phyloP scores from a whole-genome alignment of 2,113 vertebrate genomes.

The Zeus faber region DNA sequence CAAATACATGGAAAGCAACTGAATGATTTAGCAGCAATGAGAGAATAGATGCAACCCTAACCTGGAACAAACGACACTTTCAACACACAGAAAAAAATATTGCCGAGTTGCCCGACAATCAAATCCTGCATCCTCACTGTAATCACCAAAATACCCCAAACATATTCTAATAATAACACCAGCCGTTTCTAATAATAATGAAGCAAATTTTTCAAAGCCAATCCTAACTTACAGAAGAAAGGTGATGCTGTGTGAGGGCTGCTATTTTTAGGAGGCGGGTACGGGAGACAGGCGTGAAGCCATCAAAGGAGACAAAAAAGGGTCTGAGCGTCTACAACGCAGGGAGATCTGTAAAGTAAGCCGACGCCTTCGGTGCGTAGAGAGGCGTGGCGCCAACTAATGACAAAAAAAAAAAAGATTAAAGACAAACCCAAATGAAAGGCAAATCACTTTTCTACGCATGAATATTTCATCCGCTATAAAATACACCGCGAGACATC shows the following conservation, averaged over 20 bases:
- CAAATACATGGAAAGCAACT: conserved; percentile 27
- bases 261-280: conserved; percentile 59
- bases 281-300: conserved; percentile 11
- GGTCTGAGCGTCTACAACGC: background rate
- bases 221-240: no score
- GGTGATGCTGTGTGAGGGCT: conserved; percentile 19
- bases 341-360: background rate
- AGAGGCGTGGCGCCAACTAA: background rate
- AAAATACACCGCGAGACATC: conserved; percentile 11
- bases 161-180: no score
- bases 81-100: no score
- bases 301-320: conserved; percentile 23
- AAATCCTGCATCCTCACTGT: no score
- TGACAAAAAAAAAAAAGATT: background rate
- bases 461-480: conserved; percentile 35
- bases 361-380: background rate
- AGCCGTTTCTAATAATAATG: no score
- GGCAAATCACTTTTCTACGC: no score
- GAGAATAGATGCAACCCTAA: conserved; percentile 13
- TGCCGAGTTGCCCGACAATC: no score
- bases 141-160: no score
- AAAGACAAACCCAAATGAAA: background rate
- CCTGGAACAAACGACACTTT: conserved; percentile 3
- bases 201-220: no score
- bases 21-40: conserved; percentile 3